phyloP scores from a whole-genome alignment of 2,888 invertebrate genomes.

The Salticus scenicus region DNA sequence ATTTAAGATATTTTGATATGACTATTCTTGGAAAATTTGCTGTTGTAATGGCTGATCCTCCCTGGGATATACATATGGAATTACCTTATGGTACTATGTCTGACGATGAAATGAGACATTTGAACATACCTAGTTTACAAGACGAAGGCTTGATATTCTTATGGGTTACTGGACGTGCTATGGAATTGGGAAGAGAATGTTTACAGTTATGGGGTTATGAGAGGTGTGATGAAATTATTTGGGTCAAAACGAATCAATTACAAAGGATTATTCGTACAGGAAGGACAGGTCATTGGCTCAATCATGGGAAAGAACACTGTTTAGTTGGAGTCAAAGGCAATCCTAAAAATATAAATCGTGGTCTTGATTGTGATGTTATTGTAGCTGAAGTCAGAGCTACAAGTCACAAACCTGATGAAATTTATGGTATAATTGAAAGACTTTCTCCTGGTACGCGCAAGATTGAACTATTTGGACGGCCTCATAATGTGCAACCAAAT shows the following conservation, averaged over 20 bases:
- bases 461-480: constrained; percentile 96
- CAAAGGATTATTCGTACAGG: constrained; percentile 98
- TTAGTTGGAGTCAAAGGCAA: constrained; percentile 97
- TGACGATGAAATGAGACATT: constrained; percentile 97
- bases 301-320: constrained; percentile 99
- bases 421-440: constrained; percentile 97
- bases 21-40: constrained; percentile 95
- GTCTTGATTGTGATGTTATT: constrained; percentile 97
- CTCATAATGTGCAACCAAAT: constrained; percentile 98
- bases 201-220: constrained; percentile 97
- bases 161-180: constrained; percentile 97
- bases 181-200: constrained; percentile 97
- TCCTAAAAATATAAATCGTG: constrained; percentile 91
- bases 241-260: constrained; percentile 99
- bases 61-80: constrained; percentile 99
- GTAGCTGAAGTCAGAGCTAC: constrained; percentile 98
- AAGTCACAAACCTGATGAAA: constrained; percentile 98
- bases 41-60: constrained; percentile 99
- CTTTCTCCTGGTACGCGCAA: constrained; percentile 97
- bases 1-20: constrained; percentile 92
- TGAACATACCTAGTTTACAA: constrained; percentile 94
- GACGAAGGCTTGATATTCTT: constrained; percentile 97
- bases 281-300: constrained; percentile 97
- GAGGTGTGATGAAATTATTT: constrained; percentile 96
- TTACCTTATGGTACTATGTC: constrained; percentile 99